A percentile compares a stretch with the other conserved stretches of the same genome.
These are phyloP conservation scores for Gallinago undulata DNA, from an alignment of 2,113 vertebrate species.

Conservation along the genomic window DNA sequence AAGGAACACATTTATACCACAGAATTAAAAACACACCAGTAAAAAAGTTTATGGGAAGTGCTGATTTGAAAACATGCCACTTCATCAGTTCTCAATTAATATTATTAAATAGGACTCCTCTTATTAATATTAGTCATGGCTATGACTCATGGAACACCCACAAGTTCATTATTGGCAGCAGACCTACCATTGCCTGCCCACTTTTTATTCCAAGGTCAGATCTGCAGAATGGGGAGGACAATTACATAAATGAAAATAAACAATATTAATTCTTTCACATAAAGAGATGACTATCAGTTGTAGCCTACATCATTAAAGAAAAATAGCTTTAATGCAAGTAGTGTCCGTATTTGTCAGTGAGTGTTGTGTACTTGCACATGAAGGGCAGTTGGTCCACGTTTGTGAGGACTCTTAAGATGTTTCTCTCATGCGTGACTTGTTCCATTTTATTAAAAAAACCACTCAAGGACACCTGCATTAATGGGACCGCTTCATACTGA, in stretches of 20 bases:
- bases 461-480: slow-evolving; percentile 45
- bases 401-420: neutral
- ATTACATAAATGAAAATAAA: neutral
- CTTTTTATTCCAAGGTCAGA: neutral
- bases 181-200: neutral
- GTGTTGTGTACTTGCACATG: neutral
- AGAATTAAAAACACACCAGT: neutral
- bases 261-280: neutral
- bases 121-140: neutral
- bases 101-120: neutral
- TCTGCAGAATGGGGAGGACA: neutral
- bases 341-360: neutral
- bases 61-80: neutral
- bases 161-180: neutral
- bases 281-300: neutral
- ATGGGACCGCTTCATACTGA: slow-evolving; percentile 5
- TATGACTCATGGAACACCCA: neutral
- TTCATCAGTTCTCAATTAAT: neutral
- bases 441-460: slow-evolving; percentile 12
- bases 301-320: neutral
- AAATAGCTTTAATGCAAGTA: neutral
- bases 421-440: neutral
- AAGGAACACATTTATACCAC: neutral
- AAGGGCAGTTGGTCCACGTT: neutral
- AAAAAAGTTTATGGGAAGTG: neutral